Percentiles rank a stretch among this genome's conserved stretches.
Evolutionary conservation across 2,113 vertebrate species (phyloP).

Genomic region (Setophaga coronata): DNA sequence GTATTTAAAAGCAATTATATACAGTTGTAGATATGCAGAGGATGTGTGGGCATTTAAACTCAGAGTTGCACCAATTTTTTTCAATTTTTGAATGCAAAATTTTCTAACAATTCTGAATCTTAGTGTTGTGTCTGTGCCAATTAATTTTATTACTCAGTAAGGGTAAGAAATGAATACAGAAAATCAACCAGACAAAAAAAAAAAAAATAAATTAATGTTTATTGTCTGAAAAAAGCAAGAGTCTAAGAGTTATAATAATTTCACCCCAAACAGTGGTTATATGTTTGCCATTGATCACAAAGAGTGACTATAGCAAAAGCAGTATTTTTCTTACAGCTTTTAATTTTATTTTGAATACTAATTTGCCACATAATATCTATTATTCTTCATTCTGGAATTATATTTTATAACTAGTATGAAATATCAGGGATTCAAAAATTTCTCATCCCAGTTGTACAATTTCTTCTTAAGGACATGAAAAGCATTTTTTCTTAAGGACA

Average conservation of each 20-base stretch:
- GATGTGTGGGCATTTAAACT: not conserved
- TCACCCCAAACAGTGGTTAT: not conserved
- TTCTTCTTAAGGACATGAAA: not conserved
- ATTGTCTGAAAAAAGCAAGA: not conserved
- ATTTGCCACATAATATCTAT: not conserved
- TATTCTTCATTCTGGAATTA: not conserved
- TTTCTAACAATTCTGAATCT: not conserved
- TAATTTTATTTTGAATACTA: not conserved
- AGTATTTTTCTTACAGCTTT: not conserved
- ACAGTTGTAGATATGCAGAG: not conserved
- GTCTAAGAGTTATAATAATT: not conserved
- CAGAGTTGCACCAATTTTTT: not conserved
- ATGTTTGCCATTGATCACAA: not conserved
- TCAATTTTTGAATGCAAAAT: not conserved
- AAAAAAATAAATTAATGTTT: not conserved
- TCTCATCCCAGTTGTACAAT: not conserved
- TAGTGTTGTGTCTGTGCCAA: not conserved
- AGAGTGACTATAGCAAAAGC: not conserved
- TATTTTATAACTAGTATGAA: not conserved
- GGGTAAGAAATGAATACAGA: not conserved
- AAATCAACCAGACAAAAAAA: not conserved
- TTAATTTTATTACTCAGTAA: not conserved
- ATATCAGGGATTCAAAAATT: not conserved
- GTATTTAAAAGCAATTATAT: not conserved
- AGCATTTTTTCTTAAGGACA: not conserved